Evolutionary conservation across 2,797 vertebrate genomes (phyloP), one percentile per base, ranked within the genome.

Genomic region (Sebastes matsubarae): DNA sequence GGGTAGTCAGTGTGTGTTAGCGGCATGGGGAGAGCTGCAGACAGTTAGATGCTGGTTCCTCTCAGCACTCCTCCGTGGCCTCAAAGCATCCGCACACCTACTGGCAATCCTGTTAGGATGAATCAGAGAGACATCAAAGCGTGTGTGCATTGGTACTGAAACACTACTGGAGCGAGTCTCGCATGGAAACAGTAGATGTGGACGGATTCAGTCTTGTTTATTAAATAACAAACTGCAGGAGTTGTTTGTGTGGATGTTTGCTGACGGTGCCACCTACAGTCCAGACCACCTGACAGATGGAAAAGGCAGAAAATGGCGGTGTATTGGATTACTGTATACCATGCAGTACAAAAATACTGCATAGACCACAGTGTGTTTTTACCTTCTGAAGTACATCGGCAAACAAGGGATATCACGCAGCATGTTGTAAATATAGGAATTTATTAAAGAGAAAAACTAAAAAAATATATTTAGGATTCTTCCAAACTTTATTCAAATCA

Each of bases 1-100:
- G 30, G 72, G 46, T n/a, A 34, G 80, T 83, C 84, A 82, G 59
- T 79, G 69, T 80, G 90, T 82, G 82, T 86, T 73, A 79, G 54
- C 20, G 9, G 2, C 68, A 42, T 16, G 36, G 38, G 24, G 70
- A 82, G 75, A 75, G 59, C 77, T 79, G 81, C 64, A 76, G 61
- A 84, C 83, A 82, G 79, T 63, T 63, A 63, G 58, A 83, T 77
- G 72, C 84, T 79, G 77, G 10, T 63, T 84, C 60, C 76, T 85
- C 77, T 86, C 84, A 55, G 80, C 69, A 34, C 75, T 81, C 52
- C 46, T 75, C 52, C 24, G 34, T 54, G 70, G 63, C 76, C 72
- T 83, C 79, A 89, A 80, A 73, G 76, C 80, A 75, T 83, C 78
- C 6, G 9, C 68, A 80, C 73, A 82, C 79, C 46, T 38, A 77